A percentile compares a stretch with the other conserved stretches of the same genome.
phyloP scores from a whole-genome alignment of 2,888 invertebrate species.

The Rhyacophila evoluta region DNA sequence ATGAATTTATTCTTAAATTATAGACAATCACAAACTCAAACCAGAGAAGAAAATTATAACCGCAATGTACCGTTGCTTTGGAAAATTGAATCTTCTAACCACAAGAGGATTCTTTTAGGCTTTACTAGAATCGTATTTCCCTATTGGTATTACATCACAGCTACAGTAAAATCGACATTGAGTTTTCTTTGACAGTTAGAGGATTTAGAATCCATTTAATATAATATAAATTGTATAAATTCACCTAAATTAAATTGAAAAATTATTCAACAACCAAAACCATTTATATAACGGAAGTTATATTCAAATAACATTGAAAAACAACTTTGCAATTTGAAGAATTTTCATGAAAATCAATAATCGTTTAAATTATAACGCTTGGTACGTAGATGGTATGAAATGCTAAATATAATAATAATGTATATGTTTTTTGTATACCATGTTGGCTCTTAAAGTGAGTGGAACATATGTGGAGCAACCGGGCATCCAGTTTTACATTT shows the following conservation, averaged over 20 bases:
- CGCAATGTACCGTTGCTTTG: conserved; percentile 1
- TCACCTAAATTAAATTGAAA: background rate
- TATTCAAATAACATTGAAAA: no score
- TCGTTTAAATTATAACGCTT: no score
- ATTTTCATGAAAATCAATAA: no score
- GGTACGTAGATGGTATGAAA: no score
- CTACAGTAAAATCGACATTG: background rate
- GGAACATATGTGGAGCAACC: no score
- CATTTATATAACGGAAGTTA: no score
- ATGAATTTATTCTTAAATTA: background rate
- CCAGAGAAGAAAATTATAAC: background rate
- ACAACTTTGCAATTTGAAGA: no score
- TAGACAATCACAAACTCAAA: background rate
- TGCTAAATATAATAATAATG: no score
- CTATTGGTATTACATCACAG: background rate
- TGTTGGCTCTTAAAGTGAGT: no score
- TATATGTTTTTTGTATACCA: no score
- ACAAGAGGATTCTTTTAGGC: background rate
- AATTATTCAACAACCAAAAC: no score
- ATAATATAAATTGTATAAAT: background rate
- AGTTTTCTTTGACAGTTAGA: background rate
- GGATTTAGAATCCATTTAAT: background rate
- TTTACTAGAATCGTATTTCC: background rate
- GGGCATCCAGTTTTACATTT: no score
- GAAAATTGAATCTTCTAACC: conserved; percentile 35